These are phyloP conservation scores for Drosophila nasuta DNA, from an alignment of 1,140 invertebrate genomes.

Conservation along the genomic window DNA sequence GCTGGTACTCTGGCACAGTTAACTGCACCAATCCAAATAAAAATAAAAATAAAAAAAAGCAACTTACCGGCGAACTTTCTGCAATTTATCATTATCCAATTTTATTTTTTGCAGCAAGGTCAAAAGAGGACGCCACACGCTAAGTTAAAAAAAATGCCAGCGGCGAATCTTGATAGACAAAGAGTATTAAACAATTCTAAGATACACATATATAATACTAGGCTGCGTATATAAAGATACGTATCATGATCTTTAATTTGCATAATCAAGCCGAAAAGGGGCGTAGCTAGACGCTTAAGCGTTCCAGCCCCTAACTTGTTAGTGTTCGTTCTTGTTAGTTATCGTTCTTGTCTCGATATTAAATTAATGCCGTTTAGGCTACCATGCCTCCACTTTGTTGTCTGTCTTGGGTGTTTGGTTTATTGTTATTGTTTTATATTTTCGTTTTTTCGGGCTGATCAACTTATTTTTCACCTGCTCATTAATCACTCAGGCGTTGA, in stretches of 20 bases:
- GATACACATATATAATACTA: slow-evolving; percentile 6
- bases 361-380: slow-evolving; percentile 50
- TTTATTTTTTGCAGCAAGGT: slow-evolving; percentile 35
- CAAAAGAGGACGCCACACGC: slow-evolving; percentile 52
- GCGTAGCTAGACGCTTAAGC: slow-evolving; percentile 11
- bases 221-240: slow-evolving; percentile 11
- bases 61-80: slow-evolving; percentile 53
- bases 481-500: slow-evolving; percentile 82
- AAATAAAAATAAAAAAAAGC: background rate
- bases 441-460: slow-evolving; percentile 50
- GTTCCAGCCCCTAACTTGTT: slow-evolving; percentile 43
- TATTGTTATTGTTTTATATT: slow-evolving; percentile 23
- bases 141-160: slow-evolving; percentile 16
- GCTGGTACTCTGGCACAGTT: slow-evolving; percentile 19
- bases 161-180: slow-evolving; percentile 40
- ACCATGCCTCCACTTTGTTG: slow-evolving; percentile 15
- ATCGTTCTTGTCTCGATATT: slow-evolving; percentile 49
- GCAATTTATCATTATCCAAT: slow-evolving; percentile 55
- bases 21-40: slow-evolving; percentile 33
- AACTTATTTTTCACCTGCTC: slow-evolving; percentile 70
- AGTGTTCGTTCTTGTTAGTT: slow-evolving; percentile 49
- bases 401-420: slow-evolving; percentile 8
- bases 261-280: slow-evolving; percentile 28
- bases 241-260: slow-evolving; percentile 34
- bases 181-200: slow-evolving; percentile 38